Conservation (phyloP, 2,888 invertebrate genomes). For the Tolmerus cingulatus region DNA sequence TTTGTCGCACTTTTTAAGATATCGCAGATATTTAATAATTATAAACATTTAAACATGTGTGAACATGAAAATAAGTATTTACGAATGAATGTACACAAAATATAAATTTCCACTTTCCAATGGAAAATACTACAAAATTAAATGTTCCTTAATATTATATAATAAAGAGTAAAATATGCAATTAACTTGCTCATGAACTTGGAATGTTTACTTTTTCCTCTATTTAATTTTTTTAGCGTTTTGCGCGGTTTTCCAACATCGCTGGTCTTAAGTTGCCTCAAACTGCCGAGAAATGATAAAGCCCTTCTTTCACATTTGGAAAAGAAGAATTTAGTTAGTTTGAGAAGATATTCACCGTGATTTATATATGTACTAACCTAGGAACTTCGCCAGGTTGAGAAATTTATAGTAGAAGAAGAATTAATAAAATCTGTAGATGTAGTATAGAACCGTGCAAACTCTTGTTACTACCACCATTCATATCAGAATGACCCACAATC, state of each 20-base stretch:
- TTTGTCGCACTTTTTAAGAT: constrained; percentile 18
- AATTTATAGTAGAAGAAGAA: too few relatives aligned
- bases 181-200: background rate
- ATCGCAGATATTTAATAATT: constrained; percentile 6
- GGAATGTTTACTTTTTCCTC: background rate
- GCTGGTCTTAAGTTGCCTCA: background rate
- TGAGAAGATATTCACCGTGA: too few relatives aligned
- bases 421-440: too few relatives aligned
- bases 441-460: too few relatives aligned
- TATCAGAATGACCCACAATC: too few relatives aligned
- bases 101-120: constrained; percentile 23
- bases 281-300: too few relatives aligned
- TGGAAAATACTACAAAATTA: constrained; percentile 20
- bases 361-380: too few relatives aligned
- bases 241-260: background rate
- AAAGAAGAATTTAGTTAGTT: too few relatives aligned
- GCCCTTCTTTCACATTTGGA: too few relatives aligned
- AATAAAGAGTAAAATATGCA: constrained; percentile 2
- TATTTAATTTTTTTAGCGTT: background rate
- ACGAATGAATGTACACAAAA: constrained; percentile 27
- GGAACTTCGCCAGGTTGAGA: too few relatives aligned
- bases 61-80: constrained; percentile 19
- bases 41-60: background rate
- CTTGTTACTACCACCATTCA: too few relatives aligned
- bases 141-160: constrained; percentile 35